These are phyloP conservation scores for Falco columbarius DNA, from an alignment of 2,797 vertebrate species.

Conservation along the genomic window DNA sequence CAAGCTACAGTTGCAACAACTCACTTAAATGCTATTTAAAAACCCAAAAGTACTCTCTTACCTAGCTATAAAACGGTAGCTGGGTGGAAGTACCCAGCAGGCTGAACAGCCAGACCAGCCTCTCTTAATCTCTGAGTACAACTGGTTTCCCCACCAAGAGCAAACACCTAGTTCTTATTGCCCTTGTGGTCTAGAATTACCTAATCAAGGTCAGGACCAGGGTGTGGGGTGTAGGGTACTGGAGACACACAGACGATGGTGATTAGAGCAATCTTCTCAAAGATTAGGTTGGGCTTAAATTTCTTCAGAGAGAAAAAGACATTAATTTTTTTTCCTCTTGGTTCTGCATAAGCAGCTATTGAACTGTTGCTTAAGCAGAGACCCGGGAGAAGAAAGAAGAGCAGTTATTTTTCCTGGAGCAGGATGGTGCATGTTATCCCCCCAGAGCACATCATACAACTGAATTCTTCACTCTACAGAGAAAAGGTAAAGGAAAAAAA, in stretches of 20 bases:
- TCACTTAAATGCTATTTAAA: rapidly evolving
- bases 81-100: rapidly evolving
- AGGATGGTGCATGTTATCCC: background rate
- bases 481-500: background rate
- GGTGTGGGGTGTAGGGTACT: background rate
- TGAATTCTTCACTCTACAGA: background rate
- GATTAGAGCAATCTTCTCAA: background rate
- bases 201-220: background rate
- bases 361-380: background rate
- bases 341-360: background rate
- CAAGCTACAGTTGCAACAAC: background rate
- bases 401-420: background rate
- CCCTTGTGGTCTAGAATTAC: background rate
- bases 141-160: background rate
- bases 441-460: background rate
- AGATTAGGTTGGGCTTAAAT: background rate
- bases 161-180: background rate
- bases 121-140: background rate
- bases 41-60: background rate
- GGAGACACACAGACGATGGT: background rate
- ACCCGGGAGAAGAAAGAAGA: background rate
- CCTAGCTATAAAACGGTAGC: rapidly evolving
- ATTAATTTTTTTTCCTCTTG: background rate
- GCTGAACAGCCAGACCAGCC: rapidly evolving
- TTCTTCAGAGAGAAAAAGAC: background rate